Evolutionary conservation across 2,888 invertebrate species (phyloP).

Genomic region (Therioaphis trifolii): DNA sequence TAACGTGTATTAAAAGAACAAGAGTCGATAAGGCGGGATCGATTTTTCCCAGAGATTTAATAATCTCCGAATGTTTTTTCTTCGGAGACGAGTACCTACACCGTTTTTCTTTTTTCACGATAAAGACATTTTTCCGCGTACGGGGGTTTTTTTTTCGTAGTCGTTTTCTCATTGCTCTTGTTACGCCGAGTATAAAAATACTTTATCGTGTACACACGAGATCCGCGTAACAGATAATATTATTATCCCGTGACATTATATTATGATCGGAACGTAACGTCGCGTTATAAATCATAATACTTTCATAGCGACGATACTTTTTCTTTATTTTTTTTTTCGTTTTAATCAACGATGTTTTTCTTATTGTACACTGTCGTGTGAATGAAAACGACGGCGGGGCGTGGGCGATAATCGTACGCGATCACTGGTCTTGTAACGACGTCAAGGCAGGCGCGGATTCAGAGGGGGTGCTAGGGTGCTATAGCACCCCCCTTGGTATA

Average conservation of each 20-base stretch:
- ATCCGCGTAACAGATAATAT: not conserved
- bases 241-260: not conserved
- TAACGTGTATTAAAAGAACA: conserved; percentile 32
- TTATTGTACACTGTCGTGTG: no score
- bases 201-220: not conserved
- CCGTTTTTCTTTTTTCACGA: no score
- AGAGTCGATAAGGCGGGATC: not conserved
- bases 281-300: no score
- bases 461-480: no score
- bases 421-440: no score
- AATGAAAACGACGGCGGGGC: no score
- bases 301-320: no score
- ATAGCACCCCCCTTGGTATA: no score
- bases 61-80: conserved; percentile 27
- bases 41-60: conserved; percentile 1
- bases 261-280: not conserved
- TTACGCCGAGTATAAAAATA: not conserved
- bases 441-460: no score
- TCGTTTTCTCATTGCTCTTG: not conserved
- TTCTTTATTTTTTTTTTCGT: no score
- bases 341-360: no score
- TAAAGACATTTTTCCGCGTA: not conserved
- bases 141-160: not conserved
- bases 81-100: not conserved
- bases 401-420: no score